These are phyloP conservation scores for Galemys pyrenaicus DNA, from an alignment of 2,113 vertebrate genomes.

Conservation along the genomic window DNA sequence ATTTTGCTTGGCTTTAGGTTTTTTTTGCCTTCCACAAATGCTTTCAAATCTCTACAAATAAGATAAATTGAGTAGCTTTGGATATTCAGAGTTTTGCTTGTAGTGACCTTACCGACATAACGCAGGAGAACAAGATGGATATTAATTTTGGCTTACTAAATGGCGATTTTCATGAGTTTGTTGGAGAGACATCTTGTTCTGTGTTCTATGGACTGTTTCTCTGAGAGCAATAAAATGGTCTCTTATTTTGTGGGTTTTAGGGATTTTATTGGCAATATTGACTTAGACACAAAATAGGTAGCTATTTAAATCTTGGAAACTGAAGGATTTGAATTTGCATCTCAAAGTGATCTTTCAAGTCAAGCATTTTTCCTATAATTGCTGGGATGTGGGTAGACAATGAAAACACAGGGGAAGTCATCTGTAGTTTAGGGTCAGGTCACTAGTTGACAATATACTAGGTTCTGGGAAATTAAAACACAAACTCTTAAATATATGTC, in stretches of 20 bases:
- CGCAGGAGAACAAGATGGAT: conserved; percentile 55
- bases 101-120: conserved; percentile 62
- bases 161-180: conserved; percentile 45
- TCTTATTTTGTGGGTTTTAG: conserved; percentile 50
- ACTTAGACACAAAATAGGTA: conserved; percentile 44
- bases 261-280: conserved; percentile 56
- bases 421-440: neutral
- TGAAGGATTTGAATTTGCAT: conserved; percentile 18
- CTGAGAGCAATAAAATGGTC: neutral
- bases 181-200: conserved; percentile 51
- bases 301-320: conserved; percentile 20
- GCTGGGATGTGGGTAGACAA: neutral
- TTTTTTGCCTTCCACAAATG: conserved; percentile 75
- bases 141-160: conserved; percentile 70
- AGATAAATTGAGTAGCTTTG: conserved; percentile 78
- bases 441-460: neutral
- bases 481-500: neutral
- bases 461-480: neutral
- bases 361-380: neutral
- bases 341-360: neutral
- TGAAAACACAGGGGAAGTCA: neutral
- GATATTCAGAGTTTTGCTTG: conserved; percentile 51
- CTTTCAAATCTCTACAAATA: conserved; percentile 68
- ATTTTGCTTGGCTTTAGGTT: conserved; percentile 29
- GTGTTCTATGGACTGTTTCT: neutral